Percentiles rank a stretch among this genome's conserved stretches.
phyloP scores from a whole-genome alignment of 2,113 vertebrate genomes.

The Thunnus maccoyii region DNA sequence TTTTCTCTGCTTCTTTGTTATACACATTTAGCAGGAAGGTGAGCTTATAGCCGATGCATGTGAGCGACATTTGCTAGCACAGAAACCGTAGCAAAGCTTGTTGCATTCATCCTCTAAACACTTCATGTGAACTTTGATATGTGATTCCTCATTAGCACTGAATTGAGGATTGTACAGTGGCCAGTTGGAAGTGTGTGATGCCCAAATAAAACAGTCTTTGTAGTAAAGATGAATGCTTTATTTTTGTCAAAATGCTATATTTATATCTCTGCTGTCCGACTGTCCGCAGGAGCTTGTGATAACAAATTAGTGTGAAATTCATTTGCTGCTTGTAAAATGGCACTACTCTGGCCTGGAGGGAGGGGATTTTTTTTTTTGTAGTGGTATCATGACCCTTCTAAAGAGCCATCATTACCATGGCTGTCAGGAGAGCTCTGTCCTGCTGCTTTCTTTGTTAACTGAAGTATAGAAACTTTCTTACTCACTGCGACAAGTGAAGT shows the following conservation, averaged over 20 bases:
- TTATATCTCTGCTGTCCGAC: slow-evolving; percentile 20
- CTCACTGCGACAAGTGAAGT: slow-evolving; percentile 39
- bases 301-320: slow-evolving; percentile 61
- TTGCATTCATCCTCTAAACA: slow-evolving; percentile 3
- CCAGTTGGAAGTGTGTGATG: not conserved
- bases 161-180: not conserved
- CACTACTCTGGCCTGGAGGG: slow-evolving; percentile 41
- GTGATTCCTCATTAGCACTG: not conserved
- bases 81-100: not conserved
- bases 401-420: slow-evolving; percentile 31
- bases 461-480: not conserved
- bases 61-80: not conserved
- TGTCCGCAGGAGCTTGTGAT: slow-evolving; percentile 34
- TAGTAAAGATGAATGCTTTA: not conserved
- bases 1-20: not conserved
- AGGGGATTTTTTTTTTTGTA: slow-evolving; percentile 13
- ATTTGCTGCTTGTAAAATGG: slow-evolving; percentile 63
- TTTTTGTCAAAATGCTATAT: slow-evolving; percentile 25
- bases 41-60: not conserved
- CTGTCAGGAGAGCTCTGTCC: slow-evolving; percentile 30
- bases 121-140: slow-evolving; percentile 10
- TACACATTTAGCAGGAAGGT: not conserved
- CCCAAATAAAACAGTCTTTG: slow-evolving; percentile 9
- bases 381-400: slow-evolving; percentile 24
- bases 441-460: slow-evolving; percentile 12